Percentiles rank a stretch among this genome's conserved stretches.
phyloP scores from a whole-genome alignment of 2,113 vertebrate genomes.

The Athene noctua region DNA sequence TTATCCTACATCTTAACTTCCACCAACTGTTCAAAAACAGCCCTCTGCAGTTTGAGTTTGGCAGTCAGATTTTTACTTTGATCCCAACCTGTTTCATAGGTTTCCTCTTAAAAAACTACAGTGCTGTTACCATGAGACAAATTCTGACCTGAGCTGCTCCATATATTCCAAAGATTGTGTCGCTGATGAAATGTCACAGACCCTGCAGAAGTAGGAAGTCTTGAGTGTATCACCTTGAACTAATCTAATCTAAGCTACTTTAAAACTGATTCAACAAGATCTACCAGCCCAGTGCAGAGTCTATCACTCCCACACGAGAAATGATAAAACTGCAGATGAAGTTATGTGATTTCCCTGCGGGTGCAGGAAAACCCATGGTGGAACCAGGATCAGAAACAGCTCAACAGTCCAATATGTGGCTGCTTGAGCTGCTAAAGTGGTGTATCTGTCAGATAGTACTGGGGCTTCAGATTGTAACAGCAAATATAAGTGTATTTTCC shows the following conservation, averaged over 20 bases:
- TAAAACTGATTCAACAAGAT: background rate
- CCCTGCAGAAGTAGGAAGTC: background rate
- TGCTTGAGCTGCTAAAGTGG: background rate
- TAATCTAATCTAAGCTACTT: background rate
- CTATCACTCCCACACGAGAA: background rate
- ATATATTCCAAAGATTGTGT: background rate
- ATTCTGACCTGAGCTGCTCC: background rate
- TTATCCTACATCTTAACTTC: background rate
- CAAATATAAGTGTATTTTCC: background rate
- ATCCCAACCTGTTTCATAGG: background rate
- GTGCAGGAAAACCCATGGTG: background rate
- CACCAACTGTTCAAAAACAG: background rate
- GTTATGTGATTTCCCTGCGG: background rate
- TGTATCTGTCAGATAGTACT: background rate
- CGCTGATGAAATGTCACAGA: fast-evolving
- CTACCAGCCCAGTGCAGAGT: background rate
- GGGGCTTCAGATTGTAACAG: background rate
- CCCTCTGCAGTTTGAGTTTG: background rate
- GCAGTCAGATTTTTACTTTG: background rate
- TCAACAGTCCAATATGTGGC: background rate
- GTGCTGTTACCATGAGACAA: background rate
- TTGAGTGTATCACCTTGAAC: background rate
- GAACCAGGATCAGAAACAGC: background rate
- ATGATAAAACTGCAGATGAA: background rate
- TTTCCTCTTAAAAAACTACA: background rate